Evolutionary conservation across 2,797 vertebrate species (phyloP).

Genomic region (Denticeps clupeoides): DNA sequence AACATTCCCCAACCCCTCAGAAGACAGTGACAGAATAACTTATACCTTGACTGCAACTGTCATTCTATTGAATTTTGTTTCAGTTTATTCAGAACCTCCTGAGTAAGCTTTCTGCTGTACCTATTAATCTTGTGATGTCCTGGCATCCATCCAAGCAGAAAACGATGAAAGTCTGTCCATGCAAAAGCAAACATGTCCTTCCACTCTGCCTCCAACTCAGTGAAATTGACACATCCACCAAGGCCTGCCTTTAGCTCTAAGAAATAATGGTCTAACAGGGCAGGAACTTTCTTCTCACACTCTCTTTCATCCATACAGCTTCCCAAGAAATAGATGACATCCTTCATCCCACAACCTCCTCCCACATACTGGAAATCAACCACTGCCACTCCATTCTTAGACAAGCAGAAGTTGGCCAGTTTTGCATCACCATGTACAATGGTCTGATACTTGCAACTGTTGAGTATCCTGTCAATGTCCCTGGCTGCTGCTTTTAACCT

Average conservation of each 20-base stretch:
- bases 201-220: conserved; percentile 58
- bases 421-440: conserved; percentile 65
- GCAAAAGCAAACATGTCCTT: conserved; percentile 57
- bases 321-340: conserved; percentile 58
- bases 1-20: no score
- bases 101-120: conserved; percentile 52
- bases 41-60: neutral
- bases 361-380: conserved; percentile 70
- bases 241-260: conserved; percentile 39
- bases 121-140: conserved; percentile 60
- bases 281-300: conserved; percentile 48
- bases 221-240: conserved; percentile 35
- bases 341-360: conserved; percentile 65
- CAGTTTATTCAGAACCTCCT: conserved; percentile 48
- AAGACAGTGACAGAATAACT: no score
- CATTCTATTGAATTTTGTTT: conserved; percentile 11
- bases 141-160: conserved; percentile 65
- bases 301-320: conserved; percentile 59
- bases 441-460: conserved; percentile 51
- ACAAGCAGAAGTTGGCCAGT: conserved; percentile 66
- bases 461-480: conserved; percentile 51
- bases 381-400: conserved; percentile 46
- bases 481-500: conserved; percentile 51
- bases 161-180: conserved; percentile 65
- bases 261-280: conserved; percentile 55